phyloP scores from a whole-genome alignment of 2,797 vertebrate genomes.

The Austrolebias charrua region DNA sequence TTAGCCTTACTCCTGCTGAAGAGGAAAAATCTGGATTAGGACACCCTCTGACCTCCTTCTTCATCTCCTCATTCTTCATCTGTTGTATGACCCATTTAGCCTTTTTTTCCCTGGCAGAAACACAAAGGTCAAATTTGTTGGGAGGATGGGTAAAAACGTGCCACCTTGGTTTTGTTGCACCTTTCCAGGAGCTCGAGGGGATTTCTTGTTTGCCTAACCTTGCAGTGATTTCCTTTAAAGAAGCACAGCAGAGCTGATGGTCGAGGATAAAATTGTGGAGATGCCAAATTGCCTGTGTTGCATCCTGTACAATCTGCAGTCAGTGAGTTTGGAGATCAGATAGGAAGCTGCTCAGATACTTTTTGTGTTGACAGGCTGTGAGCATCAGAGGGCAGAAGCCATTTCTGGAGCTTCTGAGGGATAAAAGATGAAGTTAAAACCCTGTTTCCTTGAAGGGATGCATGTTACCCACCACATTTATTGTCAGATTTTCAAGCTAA shows the following conservation, averaged over 20 bases:
- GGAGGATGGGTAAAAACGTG: not conserved
- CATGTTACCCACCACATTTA: too few species aligned
- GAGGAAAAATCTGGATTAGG: slow-evolving; percentile 65
- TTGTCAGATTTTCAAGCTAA: too few species aligned
- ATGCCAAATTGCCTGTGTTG: slow-evolving; percentile 1
- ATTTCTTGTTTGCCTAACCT: slow-evolving; percentile 34
- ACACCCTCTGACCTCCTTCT: slow-evolving; percentile 38
- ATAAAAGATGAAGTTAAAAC: not conserved
- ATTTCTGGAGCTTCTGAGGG: not conserved
- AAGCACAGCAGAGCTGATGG: not conserved
- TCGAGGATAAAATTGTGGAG: slow-evolving; percentile 5
- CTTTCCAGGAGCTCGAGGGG: slow-evolving; percentile 12
- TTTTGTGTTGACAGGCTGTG: not conserved
- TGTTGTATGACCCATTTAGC: slow-evolving; percentile 42
- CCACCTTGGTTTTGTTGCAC: not conserved
- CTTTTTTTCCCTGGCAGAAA: slow-evolving; percentile 29
- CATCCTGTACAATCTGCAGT: slow-evolving; percentile 15
- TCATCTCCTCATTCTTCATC: slow-evolving; percentile 1
- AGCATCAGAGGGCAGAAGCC: not conserved
- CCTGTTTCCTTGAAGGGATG: too few species aligned
- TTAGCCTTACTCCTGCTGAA: slow-evolving; percentile 34
- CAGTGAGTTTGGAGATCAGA: slow-evolving; percentile 23
- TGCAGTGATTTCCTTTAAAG: not conserved
- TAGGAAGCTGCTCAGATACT: not conserved
- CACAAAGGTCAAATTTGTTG: slow-evolving; percentile 16